phyloP scores from a whole-genome alignment of 2,888 invertebrate species.

The Sminthurinus aureus region DNA sequence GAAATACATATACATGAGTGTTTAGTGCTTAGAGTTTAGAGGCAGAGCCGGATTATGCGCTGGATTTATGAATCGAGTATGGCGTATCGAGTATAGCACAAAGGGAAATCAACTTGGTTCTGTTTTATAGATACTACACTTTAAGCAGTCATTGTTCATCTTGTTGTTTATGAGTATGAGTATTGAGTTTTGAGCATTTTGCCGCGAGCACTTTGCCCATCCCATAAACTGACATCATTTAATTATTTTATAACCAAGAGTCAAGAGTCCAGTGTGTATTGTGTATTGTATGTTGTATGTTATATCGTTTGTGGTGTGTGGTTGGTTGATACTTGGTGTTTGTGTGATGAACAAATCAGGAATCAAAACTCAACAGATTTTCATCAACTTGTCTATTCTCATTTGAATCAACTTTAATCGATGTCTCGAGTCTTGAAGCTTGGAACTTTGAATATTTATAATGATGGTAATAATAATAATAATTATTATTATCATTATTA shows the following conservation, averaged over 20 bases:
- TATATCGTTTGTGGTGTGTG: no score
- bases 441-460: not conserved
- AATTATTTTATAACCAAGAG: not conserved
- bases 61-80: no score
- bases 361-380: constrained; percentile 16
- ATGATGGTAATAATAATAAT: no score
- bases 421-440: not conserved
- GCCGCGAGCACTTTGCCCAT: not conserved
- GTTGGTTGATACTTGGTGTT: no score
- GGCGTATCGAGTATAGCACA: no score
- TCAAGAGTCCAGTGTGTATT: not conserved
- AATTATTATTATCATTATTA: not conserved
- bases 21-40: no score
- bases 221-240: not conserved
- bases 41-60: no score
- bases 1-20: not conserved
- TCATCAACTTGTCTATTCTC: not conserved
- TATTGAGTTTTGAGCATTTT: no score
- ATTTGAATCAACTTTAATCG: not conserved
- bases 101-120: no score
- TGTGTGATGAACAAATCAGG: not conserved
- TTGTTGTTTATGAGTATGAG: no score
- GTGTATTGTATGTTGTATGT: not conserved
- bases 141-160: no score
- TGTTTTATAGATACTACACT: no score